These are phyloP conservation scores for Corvus moneduloides DNA, from an alignment of 2,113 vertebrate genomes.

Conservation along the genomic window DNA sequence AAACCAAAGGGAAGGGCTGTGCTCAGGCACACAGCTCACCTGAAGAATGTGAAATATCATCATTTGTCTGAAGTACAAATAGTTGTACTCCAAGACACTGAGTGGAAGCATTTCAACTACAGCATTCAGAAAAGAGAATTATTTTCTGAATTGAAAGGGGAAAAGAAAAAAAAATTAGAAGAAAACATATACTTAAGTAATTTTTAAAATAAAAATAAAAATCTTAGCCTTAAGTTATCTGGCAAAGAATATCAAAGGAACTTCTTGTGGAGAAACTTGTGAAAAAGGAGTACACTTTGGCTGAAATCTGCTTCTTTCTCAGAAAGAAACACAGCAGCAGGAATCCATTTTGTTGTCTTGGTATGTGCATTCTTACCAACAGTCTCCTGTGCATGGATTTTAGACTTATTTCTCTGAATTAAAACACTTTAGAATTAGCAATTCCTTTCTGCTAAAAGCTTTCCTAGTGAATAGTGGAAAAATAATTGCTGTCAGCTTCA, in stretches of 20 bases:
- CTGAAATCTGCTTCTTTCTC: neutral
- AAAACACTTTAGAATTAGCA: neutral
- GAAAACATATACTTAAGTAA: neutral
- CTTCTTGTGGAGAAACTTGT: neutral
- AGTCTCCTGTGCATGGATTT: neutral
- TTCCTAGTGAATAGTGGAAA: neutral
- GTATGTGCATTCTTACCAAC: neutral
- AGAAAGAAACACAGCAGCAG: neutral
- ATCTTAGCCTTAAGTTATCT: neutral
- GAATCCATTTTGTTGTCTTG: neutral
- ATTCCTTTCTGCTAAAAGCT: neutral
- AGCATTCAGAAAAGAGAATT: neutral
- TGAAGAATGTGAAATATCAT: neutral
- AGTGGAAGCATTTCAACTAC: neutral
- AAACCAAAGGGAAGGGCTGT: neutral
- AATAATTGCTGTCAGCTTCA: neutral
- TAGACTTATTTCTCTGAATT: neutral
- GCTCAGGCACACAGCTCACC: neutral
- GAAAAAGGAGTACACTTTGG: neutral
- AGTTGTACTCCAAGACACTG: neutral
- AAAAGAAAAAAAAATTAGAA: neutral
- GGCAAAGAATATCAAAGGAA: neutral
- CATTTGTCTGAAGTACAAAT: neutral
- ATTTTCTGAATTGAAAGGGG: neutral
- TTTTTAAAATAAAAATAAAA: neutral